phyloP scores from a whole-genome alignment of 2,888 invertebrate genomes.

The Chelonus formosanus region DNA sequence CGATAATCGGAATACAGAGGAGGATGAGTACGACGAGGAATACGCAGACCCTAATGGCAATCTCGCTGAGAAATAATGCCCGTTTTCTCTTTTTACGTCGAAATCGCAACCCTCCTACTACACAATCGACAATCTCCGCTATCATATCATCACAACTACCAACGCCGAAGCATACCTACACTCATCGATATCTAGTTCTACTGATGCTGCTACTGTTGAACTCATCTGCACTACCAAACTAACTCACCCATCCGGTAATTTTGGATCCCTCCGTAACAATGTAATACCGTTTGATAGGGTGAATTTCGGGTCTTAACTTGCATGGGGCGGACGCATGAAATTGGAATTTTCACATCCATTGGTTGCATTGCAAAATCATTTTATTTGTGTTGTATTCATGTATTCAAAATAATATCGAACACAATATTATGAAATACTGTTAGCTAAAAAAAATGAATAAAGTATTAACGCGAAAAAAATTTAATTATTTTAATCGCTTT shows the following conservation, averaged over 20 bases:
- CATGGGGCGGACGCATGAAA: conserved; percentile 1
- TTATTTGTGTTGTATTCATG: not conserved
- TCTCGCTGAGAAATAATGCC: conserved; percentile 61
- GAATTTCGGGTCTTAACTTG: conserved; percentile 5
- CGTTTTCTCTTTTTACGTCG: conserved; percentile 44
- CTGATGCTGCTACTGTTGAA: conserved; percentile 5
- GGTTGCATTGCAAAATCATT: not conserved
- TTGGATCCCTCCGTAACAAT: conserved; percentile 24
- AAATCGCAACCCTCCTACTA: conserved; percentile 45
- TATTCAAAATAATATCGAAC: no score
- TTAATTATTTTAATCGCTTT: not conserved
- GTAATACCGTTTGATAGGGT: conserved; percentile 3
- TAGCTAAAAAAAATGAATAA: not conserved
- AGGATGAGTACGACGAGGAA: conserved; percentile 69
- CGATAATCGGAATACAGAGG: conserved; percentile 66
- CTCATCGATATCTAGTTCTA: conserved; percentile 11
- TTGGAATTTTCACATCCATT: conserved; percentile 10
- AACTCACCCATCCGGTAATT: conserved; percentile 43
- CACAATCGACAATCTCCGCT: conserved; percentile 31
- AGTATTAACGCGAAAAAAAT: not conserved
- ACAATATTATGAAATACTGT: not conserved
- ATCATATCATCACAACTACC: conserved; percentile 15
- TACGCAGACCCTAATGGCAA: conserved; percentile 66
- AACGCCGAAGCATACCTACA: conserved; percentile 5
- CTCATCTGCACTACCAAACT: conserved; percentile 35